Base-by-base conservation (phyloP, 2,113 vertebrate species). In the Platichthys stellatus region DNA sequence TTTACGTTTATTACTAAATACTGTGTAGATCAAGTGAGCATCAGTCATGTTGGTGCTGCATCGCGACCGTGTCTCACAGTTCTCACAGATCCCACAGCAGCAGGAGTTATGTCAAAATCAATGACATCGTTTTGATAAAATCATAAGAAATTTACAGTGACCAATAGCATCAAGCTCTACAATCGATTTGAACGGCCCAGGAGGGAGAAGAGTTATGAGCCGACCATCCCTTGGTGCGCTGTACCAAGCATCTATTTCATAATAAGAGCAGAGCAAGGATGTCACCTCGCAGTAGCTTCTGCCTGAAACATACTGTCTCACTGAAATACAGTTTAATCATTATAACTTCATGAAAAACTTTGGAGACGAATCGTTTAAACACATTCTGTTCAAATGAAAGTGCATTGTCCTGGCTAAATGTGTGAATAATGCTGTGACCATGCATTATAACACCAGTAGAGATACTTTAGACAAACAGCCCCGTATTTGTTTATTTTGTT, bases 41-140 rank as follows among this genome's bases (percentile, higher is more conserved):
- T 75, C 70, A 9, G 5, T 23, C 31, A 51, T 76, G 72, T 28
- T 63, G 61, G 76, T 51, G 62, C 54, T 24, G 28, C 11, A 43
- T 13, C 11, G 28, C 13, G 13, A 45, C 56, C 20, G n/a, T 58
- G 63, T 68, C 20, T 13, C 26, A 9, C 49, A 23, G 15, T 67
- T 66, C 31, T 51, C 59, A 63, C 66, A 18, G 23, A 69, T 31
- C 35, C 28, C 17, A 43, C 18, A 56, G 47, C 54, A 26, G 26
- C 12, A 4, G 24, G 59, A 80, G 43, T 86, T 63, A 76, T 58
- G 24, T 12, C 11, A 20, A 67, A 77, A 83, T 76, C 72, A 69
- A 80, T 86, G 49, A 21, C 26, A 23, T 23, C 20, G 49, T 43
- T 80, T 31, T 62, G 63, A 78, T 31, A 26, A 56, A 59, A 68